phyloP scores from a whole-genome alignment of 2,113 vertebrate genomes.

The Prolemur simus region DNA sequence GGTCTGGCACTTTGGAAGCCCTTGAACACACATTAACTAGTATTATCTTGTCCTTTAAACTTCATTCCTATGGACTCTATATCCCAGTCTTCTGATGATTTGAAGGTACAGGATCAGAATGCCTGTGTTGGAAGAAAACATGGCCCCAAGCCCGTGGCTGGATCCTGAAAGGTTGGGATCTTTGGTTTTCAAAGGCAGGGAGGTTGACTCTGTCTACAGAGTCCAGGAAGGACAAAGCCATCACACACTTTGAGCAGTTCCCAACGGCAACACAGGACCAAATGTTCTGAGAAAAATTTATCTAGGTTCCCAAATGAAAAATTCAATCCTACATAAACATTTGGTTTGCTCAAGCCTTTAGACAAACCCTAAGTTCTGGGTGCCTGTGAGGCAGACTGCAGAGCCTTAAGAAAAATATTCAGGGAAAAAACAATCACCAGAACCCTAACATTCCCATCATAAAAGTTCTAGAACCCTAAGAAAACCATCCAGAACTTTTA shows the following conservation, averaged over 20 bases:
- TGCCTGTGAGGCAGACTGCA: neutral
- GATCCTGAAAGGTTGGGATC: neutral
- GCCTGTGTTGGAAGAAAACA: neutral
- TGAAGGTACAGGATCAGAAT: neutral
- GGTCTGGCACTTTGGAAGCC: rapidly evolving
- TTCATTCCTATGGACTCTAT: rapidly evolving
- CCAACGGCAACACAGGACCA: no score
- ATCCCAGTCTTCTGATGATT: rapidly evolving
- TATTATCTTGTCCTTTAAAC: rapidly evolving
- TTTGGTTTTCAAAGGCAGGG: neutral
- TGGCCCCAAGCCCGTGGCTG: neutral
- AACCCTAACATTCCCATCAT: neutral
- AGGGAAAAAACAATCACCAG: neutral
- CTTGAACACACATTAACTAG: rapidly evolving
- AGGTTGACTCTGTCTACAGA: rapidly evolving
- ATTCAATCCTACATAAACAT: neutral
- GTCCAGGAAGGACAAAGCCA: neutral
- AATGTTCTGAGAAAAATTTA: neutral
- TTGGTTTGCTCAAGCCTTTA: neutral
- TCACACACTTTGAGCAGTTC: neutral
- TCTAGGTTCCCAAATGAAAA: neutral
- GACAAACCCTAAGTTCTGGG: neutral
- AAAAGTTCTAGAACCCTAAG: neutral
- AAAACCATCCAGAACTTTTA: neutral
- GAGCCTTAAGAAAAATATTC: neutral